Percentiles rank a stretch among this genome's conserved stretches.
Evolutionary conservation across 2,888 invertebrate genomes (phyloP).

Genomic region (Oligia latruncula): DNA sequence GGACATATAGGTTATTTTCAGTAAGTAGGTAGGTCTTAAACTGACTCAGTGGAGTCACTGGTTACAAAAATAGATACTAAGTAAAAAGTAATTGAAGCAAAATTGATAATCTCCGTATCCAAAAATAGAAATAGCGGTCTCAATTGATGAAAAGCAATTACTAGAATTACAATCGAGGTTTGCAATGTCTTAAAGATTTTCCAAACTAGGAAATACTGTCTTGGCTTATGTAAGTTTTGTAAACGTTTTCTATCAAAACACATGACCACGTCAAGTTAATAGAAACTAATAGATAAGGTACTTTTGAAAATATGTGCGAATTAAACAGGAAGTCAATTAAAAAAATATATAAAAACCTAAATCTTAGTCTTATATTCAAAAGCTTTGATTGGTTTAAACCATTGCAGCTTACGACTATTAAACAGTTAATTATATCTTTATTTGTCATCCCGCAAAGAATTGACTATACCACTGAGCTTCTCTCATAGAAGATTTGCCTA

Average conservation of each 20-base stretch:
- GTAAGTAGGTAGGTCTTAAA: neutral
- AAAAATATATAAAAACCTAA: too few relatives aligned
- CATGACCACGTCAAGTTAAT: neutral
- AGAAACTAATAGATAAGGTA: too few relatives aligned
- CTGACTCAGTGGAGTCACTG: neutral
- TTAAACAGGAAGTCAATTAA: too few relatives aligned
- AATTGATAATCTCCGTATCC: slow-evolving; percentile 25
- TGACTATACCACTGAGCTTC: neutral
- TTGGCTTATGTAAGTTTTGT: too few relatives aligned
- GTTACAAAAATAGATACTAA: slow-evolving; percentile 5
- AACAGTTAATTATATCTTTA: too few relatives aligned
- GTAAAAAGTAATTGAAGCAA: slow-evolving; percentile 11
- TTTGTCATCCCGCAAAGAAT: neutral
- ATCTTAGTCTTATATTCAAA: too few relatives aligned
- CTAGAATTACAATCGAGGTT: neutral
- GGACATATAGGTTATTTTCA: neutral
- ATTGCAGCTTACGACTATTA: neutral
- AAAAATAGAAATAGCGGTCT: slow-evolving; percentile 30
- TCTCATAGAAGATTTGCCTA: neutral
- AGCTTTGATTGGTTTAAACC: neutral
- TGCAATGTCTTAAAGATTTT: neutral
- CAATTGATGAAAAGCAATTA: slow-evolving; percentile 25
- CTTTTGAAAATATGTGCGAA: too few relatives aligned
- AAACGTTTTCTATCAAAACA: neutral
- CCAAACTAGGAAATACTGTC: neutral